Evolutionary conservation across 2,888 invertebrate genomes (phyloP).

Genomic region (Xanthorhoe spadicearia): DNA sequence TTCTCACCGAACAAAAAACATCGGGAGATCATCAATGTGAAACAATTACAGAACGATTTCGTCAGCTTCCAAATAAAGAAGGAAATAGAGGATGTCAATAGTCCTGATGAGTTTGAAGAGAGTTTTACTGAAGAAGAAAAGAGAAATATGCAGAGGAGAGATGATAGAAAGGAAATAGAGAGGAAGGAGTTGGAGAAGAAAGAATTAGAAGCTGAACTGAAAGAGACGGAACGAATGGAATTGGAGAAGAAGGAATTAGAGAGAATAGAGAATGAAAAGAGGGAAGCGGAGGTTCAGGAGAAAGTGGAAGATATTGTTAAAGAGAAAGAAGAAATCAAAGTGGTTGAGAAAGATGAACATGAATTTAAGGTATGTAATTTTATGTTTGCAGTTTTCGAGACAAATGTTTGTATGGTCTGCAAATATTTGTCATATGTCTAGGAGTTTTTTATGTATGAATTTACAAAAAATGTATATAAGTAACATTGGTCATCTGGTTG

Average conservation of each 20-base stretch:
- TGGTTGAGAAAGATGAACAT: conserved; percentile 35
- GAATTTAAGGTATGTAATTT: conserved; percentile 45
- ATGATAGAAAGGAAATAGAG: conserved; percentile 24
- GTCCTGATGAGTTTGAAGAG: conserved; percentile 32
- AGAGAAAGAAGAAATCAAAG: conserved; percentile 19
- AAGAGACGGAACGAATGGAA: conserved; percentile 20
- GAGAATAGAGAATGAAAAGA: conserved; percentile 10
- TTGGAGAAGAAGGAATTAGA: conserved; percentile 20
- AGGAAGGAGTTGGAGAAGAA: conserved; percentile 14
- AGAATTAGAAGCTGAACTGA: conserved; percentile 25
- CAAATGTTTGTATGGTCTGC: not conserved
- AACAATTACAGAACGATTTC: conserved; percentile 77
- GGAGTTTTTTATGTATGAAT: too few relatives aligned
- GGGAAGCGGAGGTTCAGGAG: conserved; percentile 11
- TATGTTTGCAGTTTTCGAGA: too few relatives aligned
- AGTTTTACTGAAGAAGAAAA: conserved; percentile 22
- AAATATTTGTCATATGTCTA: too few relatives aligned
- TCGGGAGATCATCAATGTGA: conserved; percentile 76
- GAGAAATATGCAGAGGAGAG: conserved; percentile 11
- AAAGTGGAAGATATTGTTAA: conserved; percentile 13
- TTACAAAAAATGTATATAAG: too few relatives aligned
- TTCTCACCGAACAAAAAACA: conserved; percentile 70
- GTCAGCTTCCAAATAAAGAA: conserved; percentile 73
- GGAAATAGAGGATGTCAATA: conserved; percentile 53
- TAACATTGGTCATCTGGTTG: too few relatives aligned